Evolutionary conservation across 2,113 vertebrate genomes (phyloP).

Genomic region (Numida meleagris): DNA sequence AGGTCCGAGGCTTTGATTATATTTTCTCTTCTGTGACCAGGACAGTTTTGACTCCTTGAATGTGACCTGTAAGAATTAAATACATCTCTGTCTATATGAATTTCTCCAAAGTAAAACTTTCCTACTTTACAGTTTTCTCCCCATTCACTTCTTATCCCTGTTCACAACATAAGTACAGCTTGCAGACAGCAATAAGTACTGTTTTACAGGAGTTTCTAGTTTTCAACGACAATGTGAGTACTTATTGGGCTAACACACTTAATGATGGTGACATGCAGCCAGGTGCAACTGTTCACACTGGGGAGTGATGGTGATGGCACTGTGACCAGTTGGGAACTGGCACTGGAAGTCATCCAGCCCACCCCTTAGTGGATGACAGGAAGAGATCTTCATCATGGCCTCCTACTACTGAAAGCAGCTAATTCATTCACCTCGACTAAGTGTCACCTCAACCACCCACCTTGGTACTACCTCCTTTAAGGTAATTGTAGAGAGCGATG

Average conservation of each 20-base stretch:
- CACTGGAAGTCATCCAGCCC: neutral
- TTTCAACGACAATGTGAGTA: neutral
- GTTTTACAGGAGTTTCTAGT: neutral
- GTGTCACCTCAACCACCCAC: neutral
- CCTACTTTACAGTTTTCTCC: neutral
- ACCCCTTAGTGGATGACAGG: neutral
- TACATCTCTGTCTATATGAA: neutral
- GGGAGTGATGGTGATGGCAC: neutral
- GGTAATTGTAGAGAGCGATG: neutral
- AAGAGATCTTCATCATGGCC: neutral
- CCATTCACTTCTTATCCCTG: neutral
- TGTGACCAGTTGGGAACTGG: neutral
- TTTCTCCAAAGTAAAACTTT: neutral
- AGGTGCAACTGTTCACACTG: rapidly evolving
- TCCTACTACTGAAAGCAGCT: neutral
- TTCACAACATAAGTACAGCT: neutral
- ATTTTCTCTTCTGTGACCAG: neutral
- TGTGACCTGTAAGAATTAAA: neutral
- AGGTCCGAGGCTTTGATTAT: neutral
- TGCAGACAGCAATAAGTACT: neutral
- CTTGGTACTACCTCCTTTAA: neutral
- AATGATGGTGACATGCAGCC: rapidly evolving
- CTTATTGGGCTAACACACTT: rapidly evolving
- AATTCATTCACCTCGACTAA: neutral
- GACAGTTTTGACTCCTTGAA: neutral